Percentiles rank a stretch among this genome's conserved stretches.
Conservation (phyloP, 1,140 invertebrate genomes). For the Drosophila nikananu region DNA sequence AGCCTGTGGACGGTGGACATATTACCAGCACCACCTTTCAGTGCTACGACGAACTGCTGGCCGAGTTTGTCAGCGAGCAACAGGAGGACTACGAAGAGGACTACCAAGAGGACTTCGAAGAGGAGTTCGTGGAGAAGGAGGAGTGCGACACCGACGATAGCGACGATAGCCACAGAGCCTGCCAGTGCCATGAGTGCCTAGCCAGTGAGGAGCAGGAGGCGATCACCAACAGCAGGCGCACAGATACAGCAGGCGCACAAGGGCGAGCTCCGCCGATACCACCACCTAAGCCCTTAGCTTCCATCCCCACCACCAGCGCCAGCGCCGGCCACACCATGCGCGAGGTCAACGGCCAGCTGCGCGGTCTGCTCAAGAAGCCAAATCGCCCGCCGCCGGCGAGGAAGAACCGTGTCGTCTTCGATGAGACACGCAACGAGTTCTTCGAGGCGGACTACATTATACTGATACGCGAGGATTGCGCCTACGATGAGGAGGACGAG, state of each 20-base stretch:
- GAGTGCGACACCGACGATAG: slow-evolving; percentile 27
- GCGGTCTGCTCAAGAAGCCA: slow-evolving; percentile 82
- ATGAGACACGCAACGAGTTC: slow-evolving; percentile 94
- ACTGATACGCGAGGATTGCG: slow-evolving; percentile 92
- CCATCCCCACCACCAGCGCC: background rate
- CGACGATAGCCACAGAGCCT: slow-evolving; percentile 42
- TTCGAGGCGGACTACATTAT: slow-evolving; percentile 96
- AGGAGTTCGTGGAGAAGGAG: slow-evolving; percentile 24
- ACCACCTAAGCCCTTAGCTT: background rate
- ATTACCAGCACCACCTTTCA: slow-evolving; percentile 45
- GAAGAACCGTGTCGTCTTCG: slow-evolving; percentile 93
- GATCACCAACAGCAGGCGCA: slow-evolving; percentile 8
- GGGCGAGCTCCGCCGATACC: background rate
- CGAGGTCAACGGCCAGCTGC: slow-evolving; percentile 80
- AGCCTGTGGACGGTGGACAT: background rate
- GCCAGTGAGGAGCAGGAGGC: slow-evolving; percentile 30
- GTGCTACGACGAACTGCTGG: slow-evolving; percentile 80
- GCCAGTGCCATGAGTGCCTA: slow-evolving; percentile 76
- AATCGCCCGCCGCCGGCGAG: slow-evolving; percentile 80
- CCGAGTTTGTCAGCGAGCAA: slow-evolving; percentile 74
- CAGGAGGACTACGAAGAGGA: slow-evolving; percentile 38
- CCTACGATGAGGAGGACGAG: slow-evolving; percentile 91
- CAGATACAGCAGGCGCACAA: background rate
- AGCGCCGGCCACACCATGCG: slow-evolving; percentile 63
- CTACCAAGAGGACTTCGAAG: slow-evolving; percentile 8